Evolutionary conservation across 92 coral and sea anemone species (phyloP), one percentile per base, ranked within the genome.

Genomic region (Palythoa heliodiscus): DNA sequence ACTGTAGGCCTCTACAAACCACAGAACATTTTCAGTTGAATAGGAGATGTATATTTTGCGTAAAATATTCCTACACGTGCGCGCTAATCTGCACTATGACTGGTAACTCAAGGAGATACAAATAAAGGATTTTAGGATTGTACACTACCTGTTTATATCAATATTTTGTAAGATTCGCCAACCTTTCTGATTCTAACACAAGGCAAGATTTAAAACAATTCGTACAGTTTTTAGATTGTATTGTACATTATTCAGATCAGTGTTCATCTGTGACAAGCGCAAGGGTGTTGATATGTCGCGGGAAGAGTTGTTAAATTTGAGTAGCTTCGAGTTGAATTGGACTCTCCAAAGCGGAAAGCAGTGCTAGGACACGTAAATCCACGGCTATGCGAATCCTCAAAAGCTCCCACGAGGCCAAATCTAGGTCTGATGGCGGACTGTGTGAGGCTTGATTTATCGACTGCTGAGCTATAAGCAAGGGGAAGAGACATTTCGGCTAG

Each of bases 211-310:
- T 12, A 8, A 70, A 70, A 11, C 17, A 20, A 73, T 15, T 54
- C 14, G 66, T 54, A 54, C 81, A 52, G 47, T 47, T 52, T 0
- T 25, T 50, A 61, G 12, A 47, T 35, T 6, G 63, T 20, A 12
- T 63, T 60, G 43, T 47, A 64, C 43, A 64, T 43, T 12, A 16
- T n/a, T 76, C 23, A 16, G 67, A 77, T 14, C 14, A 86, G 20
- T 5, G 73, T 80, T 86, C 68, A 93, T 24, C 97, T 88, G 47
- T 92, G 95, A 35, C 97, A 93, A 9, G 90, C 91, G 84, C 97
- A 93, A 12, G 95, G 78, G 47, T 89, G 89, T 52, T 89, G 95
- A 66, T 87, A 69, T 14, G 84, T 71, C 35, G 87, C 87, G 47
- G 83, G 73, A 12, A 66, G 54, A 29, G 29, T 76, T 50, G 79